A percentile compares a stretch with the other conserved stretches of the same genome.
These are phyloP conservation scores for Nomada lathburiana DNA, from an alignment of 2,888 invertebrate species.

Conservation along the genomic window DNA sequence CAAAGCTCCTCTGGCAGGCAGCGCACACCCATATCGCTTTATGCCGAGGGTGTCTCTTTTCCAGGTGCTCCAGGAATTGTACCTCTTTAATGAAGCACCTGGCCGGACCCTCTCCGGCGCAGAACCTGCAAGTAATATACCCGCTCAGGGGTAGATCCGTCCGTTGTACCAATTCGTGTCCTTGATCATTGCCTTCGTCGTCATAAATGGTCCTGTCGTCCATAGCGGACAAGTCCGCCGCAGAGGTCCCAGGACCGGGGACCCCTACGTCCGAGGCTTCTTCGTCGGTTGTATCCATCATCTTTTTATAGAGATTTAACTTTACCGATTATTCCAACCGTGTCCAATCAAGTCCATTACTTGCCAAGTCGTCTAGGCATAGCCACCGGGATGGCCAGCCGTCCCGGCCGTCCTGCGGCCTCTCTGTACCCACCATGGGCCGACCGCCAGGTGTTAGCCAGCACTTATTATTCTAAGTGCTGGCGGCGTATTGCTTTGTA, in stretches of 20 bases:
- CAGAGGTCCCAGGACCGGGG: no score
- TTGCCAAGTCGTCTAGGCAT: no score
- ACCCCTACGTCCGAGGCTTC: no score
- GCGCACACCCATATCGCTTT: not conserved
- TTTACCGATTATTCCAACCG: no score
- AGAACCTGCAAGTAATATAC: not conserved
- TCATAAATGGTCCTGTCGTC: accelerated
- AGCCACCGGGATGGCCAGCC: accelerated
- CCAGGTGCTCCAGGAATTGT: not conserved
- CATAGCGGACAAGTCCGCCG: no score
- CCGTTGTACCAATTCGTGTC: accelerated
- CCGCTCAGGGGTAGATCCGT: not conserved
- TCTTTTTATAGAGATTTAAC: no score
- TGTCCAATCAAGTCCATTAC: accelerated
- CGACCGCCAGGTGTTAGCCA: no score
- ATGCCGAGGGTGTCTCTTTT: not conserved
- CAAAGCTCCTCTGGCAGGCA: not conserved
- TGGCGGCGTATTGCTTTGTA: no score
- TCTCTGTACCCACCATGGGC: no score
- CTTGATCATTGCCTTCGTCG: accelerated
- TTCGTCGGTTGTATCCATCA: accelerated
- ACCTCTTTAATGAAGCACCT: not conserved
- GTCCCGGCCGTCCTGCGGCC: accelerated
- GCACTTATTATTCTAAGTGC: no score
- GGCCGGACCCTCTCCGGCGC: not conserved